Evolutionary conservation across 2,888 invertebrate genomes (phyloP).

Genomic region (Teleiodes luculella): DNA sequence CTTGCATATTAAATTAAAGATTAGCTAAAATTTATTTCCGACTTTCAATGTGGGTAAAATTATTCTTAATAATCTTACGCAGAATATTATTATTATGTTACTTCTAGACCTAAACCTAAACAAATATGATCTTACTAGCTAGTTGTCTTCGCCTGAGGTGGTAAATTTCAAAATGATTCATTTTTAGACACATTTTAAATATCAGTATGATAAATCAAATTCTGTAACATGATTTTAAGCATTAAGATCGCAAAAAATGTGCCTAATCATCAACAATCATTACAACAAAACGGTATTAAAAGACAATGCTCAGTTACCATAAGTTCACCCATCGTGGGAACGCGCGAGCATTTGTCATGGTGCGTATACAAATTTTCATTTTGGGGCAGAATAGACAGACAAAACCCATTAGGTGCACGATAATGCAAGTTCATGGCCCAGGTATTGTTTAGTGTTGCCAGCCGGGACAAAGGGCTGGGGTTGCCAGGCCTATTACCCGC

Average conservation of each 20-base stretch:
- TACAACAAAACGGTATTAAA: conserved; percentile 4
- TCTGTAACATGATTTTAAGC: not conserved
- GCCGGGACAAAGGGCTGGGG: conserved; percentile 60
- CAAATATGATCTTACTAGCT: too few species aligned
- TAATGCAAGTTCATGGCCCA: conserved; percentile 72
- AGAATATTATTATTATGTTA: too few species aligned
- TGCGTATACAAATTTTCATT: conserved; percentile 55
- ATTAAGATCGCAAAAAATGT: not conserved
- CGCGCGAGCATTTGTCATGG: conserved; percentile 51
- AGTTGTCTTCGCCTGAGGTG: too few species aligned
- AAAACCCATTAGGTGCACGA: conserved; percentile 73
- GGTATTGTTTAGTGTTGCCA: conserved; percentile 73
- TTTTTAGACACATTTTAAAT: too few species aligned
- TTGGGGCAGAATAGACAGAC: conserved; percentile 46
- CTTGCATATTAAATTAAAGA: too few species aligned
- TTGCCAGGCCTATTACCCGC: conserved; percentile 61
- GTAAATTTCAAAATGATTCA: too few species aligned
- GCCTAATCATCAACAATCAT: not conserved
- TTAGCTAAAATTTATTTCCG: too few species aligned
- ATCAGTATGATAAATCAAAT: not conserved
- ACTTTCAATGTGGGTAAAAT: too few species aligned
- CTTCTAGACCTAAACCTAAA: too few species aligned
- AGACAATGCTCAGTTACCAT: conserved; percentile 23
- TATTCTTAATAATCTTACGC: too few species aligned
- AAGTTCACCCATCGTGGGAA: conserved; percentile 46